phyloP scores from a whole-genome alignment of 2,113 vertebrate genomes.

The Cyphomyrus discorhynchus region DNA sequence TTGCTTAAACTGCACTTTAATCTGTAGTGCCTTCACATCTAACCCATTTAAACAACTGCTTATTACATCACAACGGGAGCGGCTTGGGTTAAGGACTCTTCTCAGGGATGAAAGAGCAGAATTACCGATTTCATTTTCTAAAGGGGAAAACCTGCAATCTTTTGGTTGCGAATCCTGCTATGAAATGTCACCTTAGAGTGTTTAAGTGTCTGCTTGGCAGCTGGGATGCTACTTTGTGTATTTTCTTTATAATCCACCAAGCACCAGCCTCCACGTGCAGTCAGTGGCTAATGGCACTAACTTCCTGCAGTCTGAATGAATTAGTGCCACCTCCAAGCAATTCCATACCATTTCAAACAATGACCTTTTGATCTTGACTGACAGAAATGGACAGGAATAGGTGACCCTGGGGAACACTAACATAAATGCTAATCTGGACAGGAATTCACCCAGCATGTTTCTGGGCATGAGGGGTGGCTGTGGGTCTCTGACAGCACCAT shows the following conservation, averaged over 20 bases:
- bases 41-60: background rate
- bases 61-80: background rate
- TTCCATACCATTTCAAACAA: background rate
- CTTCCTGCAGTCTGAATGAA: background rate
- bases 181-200: background rate
- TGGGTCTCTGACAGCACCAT: background rate
- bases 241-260: background rate
- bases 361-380: background rate
- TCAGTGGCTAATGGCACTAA: background rate
- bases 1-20: background rate
- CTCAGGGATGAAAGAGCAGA: background rate
- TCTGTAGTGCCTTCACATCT: background rate
- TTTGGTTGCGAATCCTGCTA: background rate
- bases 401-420: background rate
- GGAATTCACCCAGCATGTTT: background rate
- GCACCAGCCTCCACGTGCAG: background rate
- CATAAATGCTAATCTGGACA: background rate
- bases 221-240: background rate
- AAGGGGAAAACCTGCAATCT: slow-evolving; percentile 1
- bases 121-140: background rate
- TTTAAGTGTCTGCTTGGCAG: background rate
- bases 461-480: background rate
- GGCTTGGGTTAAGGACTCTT: background rate
- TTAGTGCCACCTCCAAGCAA: background rate
- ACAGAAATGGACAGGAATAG: background rate